Percentiles rank a stretch among this genome's conserved stretches.
Conservation (phyloP, 2,888 invertebrate genomes). For the Bursaphelenchus okinawaensis region DNA sequence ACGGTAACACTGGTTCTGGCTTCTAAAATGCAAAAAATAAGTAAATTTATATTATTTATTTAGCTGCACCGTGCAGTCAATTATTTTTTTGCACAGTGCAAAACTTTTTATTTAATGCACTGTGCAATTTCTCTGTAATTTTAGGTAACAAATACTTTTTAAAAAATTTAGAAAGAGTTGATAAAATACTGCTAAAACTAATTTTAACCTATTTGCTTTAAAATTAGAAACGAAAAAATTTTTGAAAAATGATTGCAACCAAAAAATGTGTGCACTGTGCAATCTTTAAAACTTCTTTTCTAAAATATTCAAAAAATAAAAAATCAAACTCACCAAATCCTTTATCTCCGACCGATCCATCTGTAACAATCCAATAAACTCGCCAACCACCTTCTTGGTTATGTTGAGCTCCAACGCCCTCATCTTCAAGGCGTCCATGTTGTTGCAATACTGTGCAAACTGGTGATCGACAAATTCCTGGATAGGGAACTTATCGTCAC, state of each 20-base stretch:
- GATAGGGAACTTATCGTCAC: slow-evolving; percentile 24
- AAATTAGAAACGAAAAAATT: neutral
- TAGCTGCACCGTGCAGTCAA: too few relatives aligned
- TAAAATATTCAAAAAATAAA: neutral
- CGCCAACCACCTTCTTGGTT: slow-evolving; percentile 15
- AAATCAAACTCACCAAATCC: neutral
- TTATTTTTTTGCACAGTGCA: too few relatives aligned
- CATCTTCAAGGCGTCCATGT: neutral
- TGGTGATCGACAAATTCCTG: slow-evolving; percentile 27
- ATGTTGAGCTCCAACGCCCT: slow-evolving; percentile 1
- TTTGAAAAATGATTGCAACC: neutral
- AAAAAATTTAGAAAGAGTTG: too few relatives aligned
- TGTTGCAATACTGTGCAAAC: neutral
- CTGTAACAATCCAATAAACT: slow-evolving; percentile 26
- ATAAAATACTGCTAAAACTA: too few relatives aligned
- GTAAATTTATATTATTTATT: too few relatives aligned
- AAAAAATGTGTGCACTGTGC: too few relatives aligned
- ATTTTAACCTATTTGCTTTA: too few relatives aligned
- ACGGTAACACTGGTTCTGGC: slow-evolving; percentile 25
- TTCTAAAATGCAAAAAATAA: slow-evolving; percentile 14
- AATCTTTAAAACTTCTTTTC: too few relatives aligned
- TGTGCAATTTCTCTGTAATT: too few relatives aligned
- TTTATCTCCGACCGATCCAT: slow-evolving; percentile 23
- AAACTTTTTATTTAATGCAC: too few relatives aligned
- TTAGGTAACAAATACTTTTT: too few relatives aligned